Evolutionary conservation across 1,140 invertebrate genomes (phyloP).

Genomic region (Drosophila orena): DNA sequence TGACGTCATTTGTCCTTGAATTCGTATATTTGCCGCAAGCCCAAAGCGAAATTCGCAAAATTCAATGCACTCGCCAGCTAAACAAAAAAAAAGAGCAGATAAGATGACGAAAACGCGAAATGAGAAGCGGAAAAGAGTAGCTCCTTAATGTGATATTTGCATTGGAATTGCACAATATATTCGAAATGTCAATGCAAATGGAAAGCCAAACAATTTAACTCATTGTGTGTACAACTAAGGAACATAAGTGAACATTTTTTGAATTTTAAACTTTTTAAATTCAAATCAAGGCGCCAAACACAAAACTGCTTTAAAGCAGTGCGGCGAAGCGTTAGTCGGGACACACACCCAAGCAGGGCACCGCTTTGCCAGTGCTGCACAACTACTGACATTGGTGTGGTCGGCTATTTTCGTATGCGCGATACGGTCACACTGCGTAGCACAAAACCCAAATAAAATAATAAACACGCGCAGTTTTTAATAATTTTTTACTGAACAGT

Average conservation of each 20-base stretch:
- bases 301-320: background rate
- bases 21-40: constrained; percentile 73
- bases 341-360: background rate
- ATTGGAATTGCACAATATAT: constrained; percentile 8
- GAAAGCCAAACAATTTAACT: background rate
- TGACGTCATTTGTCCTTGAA: constrained; percentile 84
- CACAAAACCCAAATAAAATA: constrained; percentile 26
- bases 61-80: constrained; percentile 68
- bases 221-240: constrained; percentile 3
- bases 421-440: background rate
- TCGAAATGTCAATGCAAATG: background rate
- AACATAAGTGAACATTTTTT: background rate
- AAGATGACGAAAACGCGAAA: constrained; percentile 25
- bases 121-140: constrained; percentile 14
- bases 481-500: constrained; percentile 24
- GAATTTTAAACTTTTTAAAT: background rate
- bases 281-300: constrained; percentile 8
- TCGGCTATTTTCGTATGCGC: background rate
- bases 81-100: constrained; percentile 43
- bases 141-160: constrained; percentile 7
- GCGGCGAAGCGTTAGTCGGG: background rate
- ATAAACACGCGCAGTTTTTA: constrained; percentile 36
- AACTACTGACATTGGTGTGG: background rate
- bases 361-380: background rate
- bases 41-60: constrained; percentile 72